Base-by-base conservation (phyloP, 1,140 invertebrate genomes). In the Acromyrmex charruanus region DNA sequence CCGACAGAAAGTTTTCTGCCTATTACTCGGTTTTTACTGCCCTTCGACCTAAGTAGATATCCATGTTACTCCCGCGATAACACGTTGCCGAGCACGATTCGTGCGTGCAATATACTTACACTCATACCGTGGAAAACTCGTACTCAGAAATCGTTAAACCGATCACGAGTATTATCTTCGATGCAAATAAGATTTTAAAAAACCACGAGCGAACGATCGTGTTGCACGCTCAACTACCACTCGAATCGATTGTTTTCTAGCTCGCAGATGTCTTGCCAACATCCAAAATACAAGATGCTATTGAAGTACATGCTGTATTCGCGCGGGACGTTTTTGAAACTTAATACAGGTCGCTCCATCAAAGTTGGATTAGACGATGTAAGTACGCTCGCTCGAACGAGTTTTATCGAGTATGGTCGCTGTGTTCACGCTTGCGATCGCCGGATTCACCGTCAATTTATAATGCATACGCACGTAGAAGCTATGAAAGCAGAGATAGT, bases 21-120 rank as follows among this genome's bases (percentile, higher is more conserved):
- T 51, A 59, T 89, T 89, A 86, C 71, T 63, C 72, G 31, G 68
- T 80, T 89, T 81, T 81, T 75, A 84, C 74, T 88, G 21, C 55
- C 49, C 44, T 21, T 31, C 71, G 58, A 58, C 18, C 16, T 53
- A 51, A 80, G 35, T 74, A 69, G 51, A 68, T 84, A 85, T 69
- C 31, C n/a, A 28, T 18, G 65, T 81, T 71, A 58, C 3, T 7
- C 16, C 14, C 18, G n/a, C 39, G 66, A 72, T 82, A 77, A 63
- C 71, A 77, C 39, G 69, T 31, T 28, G 39, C 14, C 53, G 49
- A 55, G n/a, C 65, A 69, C 31, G 53, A 35, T n/a, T 51, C 25
- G 44, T 39, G 16, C 49, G 61, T 49, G 39, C 59, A 16, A 55
- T 68, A n/a, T 49, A 79, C 49, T 53, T n/a, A 31, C 10, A 35